Percentiles rank a stretch among this genome's conserved stretches.
Conservation (phyloP, 1,140 invertebrate species). For the Diploscapter pachys region DNA sequence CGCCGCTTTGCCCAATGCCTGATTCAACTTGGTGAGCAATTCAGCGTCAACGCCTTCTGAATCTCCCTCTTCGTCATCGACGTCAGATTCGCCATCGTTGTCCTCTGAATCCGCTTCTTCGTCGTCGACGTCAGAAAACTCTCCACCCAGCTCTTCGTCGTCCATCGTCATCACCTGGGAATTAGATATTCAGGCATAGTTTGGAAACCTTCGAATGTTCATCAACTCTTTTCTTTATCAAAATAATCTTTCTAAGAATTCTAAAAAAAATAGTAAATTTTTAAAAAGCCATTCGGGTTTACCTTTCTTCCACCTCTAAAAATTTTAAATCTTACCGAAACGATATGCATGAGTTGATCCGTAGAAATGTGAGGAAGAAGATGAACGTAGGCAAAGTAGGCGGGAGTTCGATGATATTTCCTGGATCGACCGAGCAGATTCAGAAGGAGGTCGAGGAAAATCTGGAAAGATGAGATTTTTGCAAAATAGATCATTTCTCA, state of each 20-base stretch:
- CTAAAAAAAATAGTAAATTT: no score
- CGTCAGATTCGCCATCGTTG: neutral
- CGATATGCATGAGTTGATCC: neutral
- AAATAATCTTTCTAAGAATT: no score
- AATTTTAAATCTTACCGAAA: neutral
- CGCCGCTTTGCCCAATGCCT: conserved; percentile 5
- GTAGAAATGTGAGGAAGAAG: neutral
- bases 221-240: no score
- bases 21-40: neutral
- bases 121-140: conserved; percentile 3
- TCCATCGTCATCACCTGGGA: conserved; percentile 5
- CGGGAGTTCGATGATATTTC: conserved; percentile 1
- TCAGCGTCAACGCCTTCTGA: neutral
- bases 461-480: neutral
- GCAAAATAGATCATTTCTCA: no score
- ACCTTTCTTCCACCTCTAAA: no score
- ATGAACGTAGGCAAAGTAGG: conserved; percentile 12
- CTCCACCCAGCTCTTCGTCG: neutral
- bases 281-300: no score
- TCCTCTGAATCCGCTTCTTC: neutral
- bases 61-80: conserved; percentile 1
- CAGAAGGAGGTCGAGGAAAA: conserved; percentile 6
- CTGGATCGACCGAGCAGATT: neutral
- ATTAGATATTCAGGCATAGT: neutral
- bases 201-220: neutral